Conservation (phyloP, 2,888 invertebrate genomes). For the Amblyjoppa fuscipennis region DNA sequence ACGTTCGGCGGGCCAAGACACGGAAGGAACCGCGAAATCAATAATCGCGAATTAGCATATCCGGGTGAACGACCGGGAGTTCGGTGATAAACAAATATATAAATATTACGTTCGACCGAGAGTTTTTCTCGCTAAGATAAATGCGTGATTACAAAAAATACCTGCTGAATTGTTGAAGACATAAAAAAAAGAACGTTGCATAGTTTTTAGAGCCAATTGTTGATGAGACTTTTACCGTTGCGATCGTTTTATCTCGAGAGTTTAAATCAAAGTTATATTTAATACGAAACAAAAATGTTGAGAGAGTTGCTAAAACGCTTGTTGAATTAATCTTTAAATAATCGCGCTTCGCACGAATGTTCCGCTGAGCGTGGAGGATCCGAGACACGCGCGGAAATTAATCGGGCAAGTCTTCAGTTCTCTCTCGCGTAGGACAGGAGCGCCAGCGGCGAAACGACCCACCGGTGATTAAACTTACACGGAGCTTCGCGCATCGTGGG, state of each 20-base stretch:
- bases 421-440: too few species aligned
- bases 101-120: slow-evolving; percentile 15
- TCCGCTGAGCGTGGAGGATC: neutral
- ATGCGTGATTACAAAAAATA: neutral
- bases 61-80: slow-evolving; percentile 1
- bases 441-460: neutral
- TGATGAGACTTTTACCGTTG: slow-evolving; percentile 46
- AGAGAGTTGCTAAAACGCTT: neutral
- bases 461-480: slow-evolving; percentile 5
- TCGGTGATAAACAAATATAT: slow-evolving; percentile 24
- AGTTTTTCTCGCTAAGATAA: slow-evolving; percentile 11
- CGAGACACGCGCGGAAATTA: neutral
- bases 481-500: neutral
- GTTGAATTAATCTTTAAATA: slow-evolving; percentile 26
- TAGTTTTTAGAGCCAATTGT: slow-evolving; percentile 26
- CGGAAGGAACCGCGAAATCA: neutral
- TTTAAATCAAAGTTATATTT: slow-evolving; percentile 38
- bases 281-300: neutral
- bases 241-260: slow-evolving; percentile 31
- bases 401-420: too few species aligned
- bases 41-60: slow-evolving; percentile 9
- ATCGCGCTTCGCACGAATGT: neutral
- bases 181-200: neutral
- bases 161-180: slow-evolving; percentile 53
- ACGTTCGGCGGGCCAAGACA: neutral